These are phyloP conservation scores for Himalopsyche kuldschensis DNA, from an alignment of 2,888 invertebrate species.

Conservation along the genomic window DNA sequence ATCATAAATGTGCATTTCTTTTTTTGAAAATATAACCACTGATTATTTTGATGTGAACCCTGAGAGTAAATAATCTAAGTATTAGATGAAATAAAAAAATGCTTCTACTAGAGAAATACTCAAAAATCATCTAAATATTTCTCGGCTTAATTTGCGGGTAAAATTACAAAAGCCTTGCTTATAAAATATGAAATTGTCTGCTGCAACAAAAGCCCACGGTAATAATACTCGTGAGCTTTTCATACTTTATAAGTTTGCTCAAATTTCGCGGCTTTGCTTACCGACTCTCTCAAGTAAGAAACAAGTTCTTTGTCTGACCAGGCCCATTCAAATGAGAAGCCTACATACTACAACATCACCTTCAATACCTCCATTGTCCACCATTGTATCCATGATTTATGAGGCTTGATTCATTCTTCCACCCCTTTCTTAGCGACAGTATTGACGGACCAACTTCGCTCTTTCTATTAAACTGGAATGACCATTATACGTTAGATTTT, in stretches of 20 bases:
- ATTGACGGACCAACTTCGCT: neutral
- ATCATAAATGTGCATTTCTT: no score
- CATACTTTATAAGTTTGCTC: neutral
- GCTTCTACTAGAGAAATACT: no score
- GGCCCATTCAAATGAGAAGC: conserved; percentile 6
- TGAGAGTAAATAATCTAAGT: no score
- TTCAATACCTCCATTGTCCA: conserved; percentile 28
- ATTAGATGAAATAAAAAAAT: no score
- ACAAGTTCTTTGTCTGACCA: conserved; percentile 19
- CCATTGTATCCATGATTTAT: conserved; percentile 35
- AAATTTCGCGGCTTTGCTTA: neutral
- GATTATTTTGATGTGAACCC: no score
- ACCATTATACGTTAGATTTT: neutral
- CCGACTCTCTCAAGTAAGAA: neutral
- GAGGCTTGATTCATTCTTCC: conserved; percentile 26
- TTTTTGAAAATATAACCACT: no score
- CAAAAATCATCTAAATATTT: no score
- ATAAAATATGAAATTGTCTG: neutral
- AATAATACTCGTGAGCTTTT: neutral
- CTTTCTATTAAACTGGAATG: neutral
- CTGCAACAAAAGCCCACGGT: neutral
- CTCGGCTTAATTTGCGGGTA: no score
- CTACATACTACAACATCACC: conserved; percentile 12
- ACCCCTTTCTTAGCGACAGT: conserved; percentile 4
- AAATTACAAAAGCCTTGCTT: no score